phyloP scores from a whole-genome alignment of 2,888 invertebrate species.

The Entomobrya proxima region DNA sequence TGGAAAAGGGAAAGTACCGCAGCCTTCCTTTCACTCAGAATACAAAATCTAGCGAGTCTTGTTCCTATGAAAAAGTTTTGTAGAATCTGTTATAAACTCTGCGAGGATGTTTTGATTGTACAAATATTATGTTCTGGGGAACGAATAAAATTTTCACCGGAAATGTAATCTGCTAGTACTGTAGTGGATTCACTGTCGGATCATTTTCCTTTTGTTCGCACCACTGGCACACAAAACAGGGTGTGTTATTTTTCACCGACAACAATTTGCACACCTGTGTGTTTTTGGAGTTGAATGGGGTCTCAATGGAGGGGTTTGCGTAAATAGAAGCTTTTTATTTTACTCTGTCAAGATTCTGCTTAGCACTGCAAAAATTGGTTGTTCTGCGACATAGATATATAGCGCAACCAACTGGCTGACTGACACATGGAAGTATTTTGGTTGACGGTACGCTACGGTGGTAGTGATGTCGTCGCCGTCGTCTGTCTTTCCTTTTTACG shows the following conservation, averaged over 20 bases:
- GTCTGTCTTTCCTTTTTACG: not conserved
- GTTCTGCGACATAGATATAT: too few relatives aligned
- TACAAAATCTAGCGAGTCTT: not conserved
- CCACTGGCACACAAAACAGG: not conserved
- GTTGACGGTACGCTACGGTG: too few relatives aligned
- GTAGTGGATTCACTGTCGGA: not conserved
- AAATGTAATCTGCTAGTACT: not conserved
- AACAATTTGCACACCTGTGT: conserved; percentile 20
- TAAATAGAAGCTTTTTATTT: not conserved
- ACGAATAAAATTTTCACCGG: not conserved
- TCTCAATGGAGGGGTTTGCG: not conserved
- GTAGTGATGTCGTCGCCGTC: too few relatives aligned
- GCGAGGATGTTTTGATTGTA: not conserved
- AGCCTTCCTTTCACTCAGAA: too few relatives aligned
- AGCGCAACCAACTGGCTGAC: too few relatives aligned
- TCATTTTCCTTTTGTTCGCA: not conserved
- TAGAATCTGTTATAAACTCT: not conserved
- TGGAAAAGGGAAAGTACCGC: too few relatives aligned
- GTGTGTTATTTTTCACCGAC: not conserved
- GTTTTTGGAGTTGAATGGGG: not conserved
- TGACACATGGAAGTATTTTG: too few relatives aligned
- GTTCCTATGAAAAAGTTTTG: not conserved
- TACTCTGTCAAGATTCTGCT: conserved; percentile 1
- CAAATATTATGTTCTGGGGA: not conserved
- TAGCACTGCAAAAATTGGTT: not conserved